A percentile compares a stretch with the other conserved stretches of the same genome.
phyloP scores from a whole-genome alignment of 2,113 vertebrate species.

The Perccottus glenii region DNA sequence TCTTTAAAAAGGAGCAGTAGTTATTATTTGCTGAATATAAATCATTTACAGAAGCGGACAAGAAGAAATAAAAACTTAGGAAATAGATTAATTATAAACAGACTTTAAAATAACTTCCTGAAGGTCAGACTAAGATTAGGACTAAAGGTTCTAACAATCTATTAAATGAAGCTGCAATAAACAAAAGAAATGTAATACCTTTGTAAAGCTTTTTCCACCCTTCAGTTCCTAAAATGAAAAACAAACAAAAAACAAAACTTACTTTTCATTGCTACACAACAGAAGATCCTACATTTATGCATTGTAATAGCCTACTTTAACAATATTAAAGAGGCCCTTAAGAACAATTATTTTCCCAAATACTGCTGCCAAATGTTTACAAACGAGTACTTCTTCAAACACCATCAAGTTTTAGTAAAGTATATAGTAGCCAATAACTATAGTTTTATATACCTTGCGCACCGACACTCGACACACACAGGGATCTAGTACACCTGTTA shows the following conservation, averaged over 20 bases:
- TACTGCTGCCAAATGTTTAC: conserved; percentile 5
- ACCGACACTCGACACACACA: conserved; percentile 93
- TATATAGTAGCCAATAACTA: too few relatives aligned
- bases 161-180: conserved; percentile 1
- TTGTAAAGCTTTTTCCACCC: conserved; percentile 93
- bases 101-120: conserved; percentile 16
- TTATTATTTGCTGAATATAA: conserved; percentile 33
- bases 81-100: not conserved
- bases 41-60: conserved; percentile 53
- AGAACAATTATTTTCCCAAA: too few relatives aligned
- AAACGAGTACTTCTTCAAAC: conserved; percentile 14
- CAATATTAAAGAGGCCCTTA: too few relatives aligned
- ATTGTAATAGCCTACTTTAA: too few relatives aligned
- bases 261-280: not conserved
- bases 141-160: not conserved
- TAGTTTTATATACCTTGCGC: conserved; percentile 82
- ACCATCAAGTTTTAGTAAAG: not conserved
- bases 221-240: conserved; percentile 88
- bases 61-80: conserved; percentile 14
- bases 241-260: conserved; percentile 14
- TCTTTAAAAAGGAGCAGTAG: conserved; percentile 34
- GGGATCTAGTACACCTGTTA: conserved; percentile 89
- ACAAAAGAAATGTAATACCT: conserved; percentile 79
- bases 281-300: too few relatives aligned
- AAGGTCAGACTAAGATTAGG: conserved; percentile 24